A percentile compares a stretch with the other conserved stretches of the same genome.
These are phyloP conservation scores for Mythimna loreyi DNA, from an alignment of 2,888 invertebrate species.

Conservation along the genomic window DNA sequence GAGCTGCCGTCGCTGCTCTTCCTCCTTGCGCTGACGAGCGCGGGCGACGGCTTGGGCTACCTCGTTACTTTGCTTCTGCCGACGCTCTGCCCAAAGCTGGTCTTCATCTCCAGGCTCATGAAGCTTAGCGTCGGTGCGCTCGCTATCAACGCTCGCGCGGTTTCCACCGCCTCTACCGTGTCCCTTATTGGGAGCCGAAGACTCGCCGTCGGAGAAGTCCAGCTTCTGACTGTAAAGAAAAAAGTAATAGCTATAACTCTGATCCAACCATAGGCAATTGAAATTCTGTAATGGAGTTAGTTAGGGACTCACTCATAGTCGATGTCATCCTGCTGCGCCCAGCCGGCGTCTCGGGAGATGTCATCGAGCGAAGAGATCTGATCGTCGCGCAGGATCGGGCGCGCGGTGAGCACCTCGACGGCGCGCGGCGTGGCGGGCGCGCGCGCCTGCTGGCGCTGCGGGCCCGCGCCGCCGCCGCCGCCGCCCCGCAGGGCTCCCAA, in stretches of 20 bases:
- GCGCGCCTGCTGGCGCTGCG: slow-evolving; percentile 71
- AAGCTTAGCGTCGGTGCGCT: slow-evolving; percentile 81
- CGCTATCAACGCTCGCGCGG: slow-evolving; percentile 80
- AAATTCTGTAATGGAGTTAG: too few relatives aligned
- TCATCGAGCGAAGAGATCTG: slow-evolving; percentile 98
- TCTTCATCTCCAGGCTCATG: slow-evolving; percentile 86
- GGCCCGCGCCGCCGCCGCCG: slow-evolving; percentile 68
- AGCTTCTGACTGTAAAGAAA: slow-evolving; percentile 94
- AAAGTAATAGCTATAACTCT: slow-evolving; percentile 21
- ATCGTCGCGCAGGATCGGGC: slow-evolving; percentile 98
- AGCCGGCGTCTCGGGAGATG: slow-evolving; percentile 96
- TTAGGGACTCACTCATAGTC: slow-evolving; percentile 94
- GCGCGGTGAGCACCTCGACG: slow-evolving; percentile 92
- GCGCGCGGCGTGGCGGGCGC: slow-evolving; percentile 86
- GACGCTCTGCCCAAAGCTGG: slow-evolving; percentile 93
- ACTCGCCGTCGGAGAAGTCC: slow-evolving; percentile 98
- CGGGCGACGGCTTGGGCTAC: slow-evolving; percentile 95
- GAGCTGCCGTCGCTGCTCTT: slow-evolving; percentile 95
- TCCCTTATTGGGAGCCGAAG: slow-evolving; percentile 80
- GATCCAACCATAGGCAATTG: neutral
- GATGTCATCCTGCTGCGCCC: slow-evolving; percentile 98
- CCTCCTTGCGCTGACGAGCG: slow-evolving; percentile 96
- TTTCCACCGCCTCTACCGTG: slow-evolving; percentile 77
- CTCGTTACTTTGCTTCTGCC: slow-evolving; percentile 93
- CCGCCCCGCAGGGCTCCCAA: slow-evolving; percentile 81